phyloP scores from a whole-genome alignment of 2,888 invertebrate genomes.

The Argyra leucocephala region DNA sequence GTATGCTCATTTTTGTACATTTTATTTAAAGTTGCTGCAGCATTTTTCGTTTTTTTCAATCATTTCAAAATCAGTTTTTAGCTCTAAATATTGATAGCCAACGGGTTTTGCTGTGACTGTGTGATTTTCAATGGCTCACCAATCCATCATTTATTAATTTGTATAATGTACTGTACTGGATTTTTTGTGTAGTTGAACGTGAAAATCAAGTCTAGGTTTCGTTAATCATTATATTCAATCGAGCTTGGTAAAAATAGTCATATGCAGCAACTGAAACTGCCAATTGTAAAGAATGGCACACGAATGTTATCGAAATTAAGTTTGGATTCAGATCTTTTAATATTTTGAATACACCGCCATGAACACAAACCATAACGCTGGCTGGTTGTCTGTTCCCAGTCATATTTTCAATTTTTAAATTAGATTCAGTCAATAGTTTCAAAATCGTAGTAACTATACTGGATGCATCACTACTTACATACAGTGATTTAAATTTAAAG shows the following conservation, averaged over 20 bases:
- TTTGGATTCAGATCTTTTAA: conserved; percentile 14
- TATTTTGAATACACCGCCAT: conserved; percentile 13
- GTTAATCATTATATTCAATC: conserved; percentile 13
- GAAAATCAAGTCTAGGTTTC: conserved; percentile 17
- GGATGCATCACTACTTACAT: no score
- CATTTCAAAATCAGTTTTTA: conserved; percentile 7
- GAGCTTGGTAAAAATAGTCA: conserved; percentile 10
- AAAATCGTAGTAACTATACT: background rate
- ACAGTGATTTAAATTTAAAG: no score
- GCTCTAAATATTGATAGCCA: conserved; percentile 10
- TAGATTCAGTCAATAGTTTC: background rate
- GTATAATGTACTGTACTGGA: background rate
- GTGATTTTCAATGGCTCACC: conserved; percentile 7
- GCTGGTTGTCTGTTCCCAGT: conserved; percentile 19
- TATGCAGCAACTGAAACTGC: conserved; percentile 15
- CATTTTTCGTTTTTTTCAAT: background rate
- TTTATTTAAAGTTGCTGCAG: background rate
- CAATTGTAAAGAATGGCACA: conserved; percentile 17
- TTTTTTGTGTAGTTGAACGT: conserved; percentile 12
- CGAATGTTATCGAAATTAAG: no score
- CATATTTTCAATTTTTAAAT: background rate
- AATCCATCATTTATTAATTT: conserved; percentile 11
- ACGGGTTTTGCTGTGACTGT: conserved; percentile 1
- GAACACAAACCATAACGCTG: conserved; percentile 15
- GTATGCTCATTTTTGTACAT: background rate